These are phyloP conservation scores for Enteromius trimaculatus DNA, from an alignment of 2,797 vertebrate genomes.

Conservation along the genomic window DNA sequence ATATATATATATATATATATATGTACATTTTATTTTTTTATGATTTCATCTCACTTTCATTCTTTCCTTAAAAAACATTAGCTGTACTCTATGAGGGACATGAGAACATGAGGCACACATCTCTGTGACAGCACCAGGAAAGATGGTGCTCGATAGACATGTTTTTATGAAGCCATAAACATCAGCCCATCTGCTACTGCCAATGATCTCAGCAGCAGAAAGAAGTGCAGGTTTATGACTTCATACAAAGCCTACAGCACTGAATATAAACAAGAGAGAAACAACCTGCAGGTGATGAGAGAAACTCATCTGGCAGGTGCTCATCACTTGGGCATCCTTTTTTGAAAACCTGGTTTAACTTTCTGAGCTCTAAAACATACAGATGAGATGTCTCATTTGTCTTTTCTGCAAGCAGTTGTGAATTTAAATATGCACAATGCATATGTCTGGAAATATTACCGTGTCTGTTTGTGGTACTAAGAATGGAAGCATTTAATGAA, in stretches of 20 bases:
- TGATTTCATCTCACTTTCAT: constrained; percentile 3
- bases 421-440: constrained; percentile 10
- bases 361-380: constrained; percentile 36
- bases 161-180: constrained; percentile 58
- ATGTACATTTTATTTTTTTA: background rate
- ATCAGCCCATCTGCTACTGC: constrained; percentile 40
- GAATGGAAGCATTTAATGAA: background rate
- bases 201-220: constrained; percentile 45
- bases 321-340: background rate
- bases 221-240: constrained; percentile 46
- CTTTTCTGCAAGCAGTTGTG: constrained; percentile 21
- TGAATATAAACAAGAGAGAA: constrained; percentile 38
- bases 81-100: constrained; percentile 6
- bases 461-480: constrained; percentile 1
- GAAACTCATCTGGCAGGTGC: constrained; percentile 20
- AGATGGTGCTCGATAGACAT: constrained; percentile 21
- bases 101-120: constrained; percentile 8
- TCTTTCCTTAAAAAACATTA: constrained; percentile 31
- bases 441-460: constrained; percentile 3
- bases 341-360: constrained; percentile 31
- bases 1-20: too few relatives aligned
- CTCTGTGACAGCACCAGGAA: constrained; percentile 36
- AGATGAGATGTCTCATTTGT: constrained; percentile 14
- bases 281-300: constrained; percentile 27
- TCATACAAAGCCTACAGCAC: constrained; percentile 38